Conservation (phyloP, 1,140 invertebrate species). For the Drosophila jambulina region DNA sequence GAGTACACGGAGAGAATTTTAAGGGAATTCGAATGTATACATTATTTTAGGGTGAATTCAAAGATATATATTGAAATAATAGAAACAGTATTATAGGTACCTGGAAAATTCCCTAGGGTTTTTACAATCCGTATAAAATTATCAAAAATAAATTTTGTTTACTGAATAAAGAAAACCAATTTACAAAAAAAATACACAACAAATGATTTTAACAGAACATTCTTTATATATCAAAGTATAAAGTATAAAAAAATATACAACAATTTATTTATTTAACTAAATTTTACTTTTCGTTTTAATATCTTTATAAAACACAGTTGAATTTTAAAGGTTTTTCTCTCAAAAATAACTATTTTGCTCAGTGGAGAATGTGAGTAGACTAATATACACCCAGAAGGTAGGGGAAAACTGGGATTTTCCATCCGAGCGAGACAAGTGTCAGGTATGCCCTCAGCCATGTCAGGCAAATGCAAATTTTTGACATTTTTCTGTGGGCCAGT, state of each 20-base stretch:
- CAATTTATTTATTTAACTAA: not conserved
- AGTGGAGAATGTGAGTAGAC: conserved; percentile 34
- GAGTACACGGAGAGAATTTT: not conserved
- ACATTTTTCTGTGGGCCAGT: conserved; percentile 6
- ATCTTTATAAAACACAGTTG: not conserved
- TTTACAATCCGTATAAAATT: too few species aligned
- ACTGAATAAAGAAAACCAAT: not conserved
- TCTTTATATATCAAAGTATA: not conserved
- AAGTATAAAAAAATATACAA: not conserved
- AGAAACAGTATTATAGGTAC: too few species aligned
- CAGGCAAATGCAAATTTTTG: conserved; percentile 59
- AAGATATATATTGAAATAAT: too few species aligned
- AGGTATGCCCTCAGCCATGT: conserved; percentile 39
- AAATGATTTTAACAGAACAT: not conserved
- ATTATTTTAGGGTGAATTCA: too few species aligned
- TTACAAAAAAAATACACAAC: not conserved
- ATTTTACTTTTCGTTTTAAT: not conserved
- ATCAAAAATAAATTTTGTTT: too few species aligned
- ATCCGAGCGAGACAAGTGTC: conserved; percentile 41
- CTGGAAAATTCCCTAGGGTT: too few species aligned
- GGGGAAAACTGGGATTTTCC: conserved; percentile 6
- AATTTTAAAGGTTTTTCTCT: not conserved
- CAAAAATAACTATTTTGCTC: not conserved
- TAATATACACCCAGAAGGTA: conserved; percentile 45
- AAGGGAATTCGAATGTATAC: not conserved